Conservation (phyloP, 2,888 invertebrate species). For the Mimas tiliae region DNA sequence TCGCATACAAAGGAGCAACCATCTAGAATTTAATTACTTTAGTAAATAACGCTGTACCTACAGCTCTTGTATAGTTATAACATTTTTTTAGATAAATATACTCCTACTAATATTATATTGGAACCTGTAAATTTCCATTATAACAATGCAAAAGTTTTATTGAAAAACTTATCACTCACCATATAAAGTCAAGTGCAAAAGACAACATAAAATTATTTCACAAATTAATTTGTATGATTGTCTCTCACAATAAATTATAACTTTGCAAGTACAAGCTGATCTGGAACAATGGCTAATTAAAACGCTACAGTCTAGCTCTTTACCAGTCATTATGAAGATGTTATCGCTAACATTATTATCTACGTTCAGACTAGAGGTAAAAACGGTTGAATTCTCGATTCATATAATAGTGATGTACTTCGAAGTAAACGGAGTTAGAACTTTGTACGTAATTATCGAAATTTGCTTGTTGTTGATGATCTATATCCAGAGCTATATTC, state of each 20-base stretch:
- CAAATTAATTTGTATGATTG: conserved; percentile 21
- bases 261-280: conserved; percentile 23
- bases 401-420: neutral
- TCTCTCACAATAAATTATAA: conserved; percentile 21
- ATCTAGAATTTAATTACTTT: too few relatives aligned
- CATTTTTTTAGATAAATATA: too few relatives aligned
- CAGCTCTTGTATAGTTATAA: too few relatives aligned
- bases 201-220: conserved; percentile 17
- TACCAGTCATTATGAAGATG: conserved; percentile 34
- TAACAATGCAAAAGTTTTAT: too few relatives aligned
- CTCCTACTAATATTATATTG: too few relatives aligned
- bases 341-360: conserved; percentile 33
- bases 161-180: neutral
- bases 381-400: neutral
- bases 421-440: neutral
- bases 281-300: conserved; percentile 26
- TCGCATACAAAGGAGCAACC: too few relatives aligned
- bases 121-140: too few relatives aligned
- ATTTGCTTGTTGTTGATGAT: neutral
- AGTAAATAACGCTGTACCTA: too few relatives aligned
- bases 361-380: conserved; percentile 23
- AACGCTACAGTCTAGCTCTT: conserved; percentile 25
- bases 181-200: neutral
- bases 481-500: neutral
- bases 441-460: neutral